Base-by-base conservation (phyloP, 1,140 invertebrate genomes). In the Trichomalopsis sarcophagae region DNA sequence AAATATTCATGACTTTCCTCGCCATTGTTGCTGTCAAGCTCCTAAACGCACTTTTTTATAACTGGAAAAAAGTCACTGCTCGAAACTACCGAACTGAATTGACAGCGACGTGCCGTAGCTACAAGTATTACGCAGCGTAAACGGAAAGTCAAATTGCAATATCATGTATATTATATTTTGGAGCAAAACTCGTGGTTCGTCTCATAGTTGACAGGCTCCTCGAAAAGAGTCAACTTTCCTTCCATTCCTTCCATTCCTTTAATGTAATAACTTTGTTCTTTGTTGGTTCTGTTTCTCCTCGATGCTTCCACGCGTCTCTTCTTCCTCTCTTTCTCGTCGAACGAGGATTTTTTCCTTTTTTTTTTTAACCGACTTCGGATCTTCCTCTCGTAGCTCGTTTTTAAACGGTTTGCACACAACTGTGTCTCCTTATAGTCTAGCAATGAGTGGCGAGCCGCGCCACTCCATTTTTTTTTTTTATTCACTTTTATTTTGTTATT, bases 401-500 rank as follows among this genome's bases (percentile, higher is more conserved):
- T 71, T 55, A 77, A 84, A 14, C 10, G 68, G 14, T 73, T 47
- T 27, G 21, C 40, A 78, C 17, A n/a, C 62, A 78, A 21, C 17
- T 21, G 75, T 47, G 66, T 78, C 17, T 77, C 6, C 76, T 62
- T 62, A 62, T 44, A 83, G 73, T 17, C 62, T 84, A 84, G n/a
- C 74, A 30, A 23, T 55, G 27, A 77, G 11, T 79, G 66, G 21
- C 30, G 23, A 73, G 2, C 17, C 11, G n/a, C 21, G n/a, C 23
- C 23, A 71, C 50, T 77, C 36, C 2, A 10, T 14, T 47, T 71
- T 21, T 50, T 50, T 84, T 84, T 78, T 79, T 79, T 75, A 66
- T 80, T 33, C 50, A 80, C 14, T 66, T 79, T 90, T 91, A 91
- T 89, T 84, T 91, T 92, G 91, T 91, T 91, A 92, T 89, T 88